Conservation (phyloP, 53 echinoderm and acorn worm genomes). For the Hippasteria phrygiana region DNA sequence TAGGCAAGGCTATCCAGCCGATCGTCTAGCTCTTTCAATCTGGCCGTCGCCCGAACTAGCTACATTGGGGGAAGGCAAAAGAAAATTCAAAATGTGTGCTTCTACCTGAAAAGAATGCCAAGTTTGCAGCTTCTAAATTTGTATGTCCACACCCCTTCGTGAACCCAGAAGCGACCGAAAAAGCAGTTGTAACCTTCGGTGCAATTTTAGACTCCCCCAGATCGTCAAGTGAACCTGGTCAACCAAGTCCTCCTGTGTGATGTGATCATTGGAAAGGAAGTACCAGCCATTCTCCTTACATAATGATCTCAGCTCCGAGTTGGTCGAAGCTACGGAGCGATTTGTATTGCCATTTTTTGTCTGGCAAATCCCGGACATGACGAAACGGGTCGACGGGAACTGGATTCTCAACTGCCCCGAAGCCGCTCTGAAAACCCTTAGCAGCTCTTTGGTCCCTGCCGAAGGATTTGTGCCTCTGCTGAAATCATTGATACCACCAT, state of each 20-base stretch:
- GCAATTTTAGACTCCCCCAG: constrained; percentile 19
- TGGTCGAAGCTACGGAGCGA: background rate
- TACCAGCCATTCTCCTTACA: constrained; percentile 1
- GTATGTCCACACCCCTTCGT: constrained; percentile 5
- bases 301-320: background rate
- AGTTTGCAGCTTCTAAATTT: too few relatives aligned
- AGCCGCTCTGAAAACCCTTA: background rate
- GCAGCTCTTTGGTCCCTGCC: background rate
- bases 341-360: background rate
- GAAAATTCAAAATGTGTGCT: too few relatives aligned
- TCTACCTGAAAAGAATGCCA: too few relatives aligned
- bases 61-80: too few relatives aligned
- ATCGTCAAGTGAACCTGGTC: constrained; percentile 46
- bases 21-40: background rate
- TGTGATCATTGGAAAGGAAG: constrained; percentile 36
- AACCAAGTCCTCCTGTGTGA: constrained; percentile 14
- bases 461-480: background rate
- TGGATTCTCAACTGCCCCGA: constrained; percentile 9
- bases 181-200: constrained; percentile 11
- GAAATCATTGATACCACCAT: constrained; percentile 38
- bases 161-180: constrained; percentile 8
- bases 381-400: background rate
- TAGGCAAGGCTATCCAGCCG: background rate
- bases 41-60: background rate
- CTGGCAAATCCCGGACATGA: constrained; percentile 32